Base-by-base conservation (phyloP, 2,113 vertebrate species). In the Leptobrachium ailaonicum region DNA sequence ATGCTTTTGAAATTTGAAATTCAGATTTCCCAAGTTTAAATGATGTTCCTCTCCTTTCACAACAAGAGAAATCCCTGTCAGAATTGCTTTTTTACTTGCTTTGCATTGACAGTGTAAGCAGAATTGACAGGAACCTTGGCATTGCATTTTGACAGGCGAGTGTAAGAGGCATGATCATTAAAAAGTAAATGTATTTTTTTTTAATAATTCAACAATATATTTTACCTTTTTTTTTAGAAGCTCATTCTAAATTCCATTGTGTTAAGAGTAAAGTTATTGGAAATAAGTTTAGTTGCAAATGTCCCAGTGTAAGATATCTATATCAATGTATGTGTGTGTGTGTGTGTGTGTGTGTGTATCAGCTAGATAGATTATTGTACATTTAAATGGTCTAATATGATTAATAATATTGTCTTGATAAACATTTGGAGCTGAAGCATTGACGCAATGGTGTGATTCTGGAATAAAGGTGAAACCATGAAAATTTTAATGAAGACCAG, bases 1-100 rank as follows among this genome's bases (percentile, higher is more conserved):
- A 81, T 75, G 71, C 78, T 75, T 79, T 81, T 75, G 79, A 81
- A 81, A 81, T 81, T 81, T 81, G 71, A 81, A 81, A 81, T 81
- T 81, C 71, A 75, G 64, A 81, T 81, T 74, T 45, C 4, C 62
- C 14, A 40, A 62, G 53, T 81, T 81, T 81, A 75, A 74, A 80
- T 68, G 74, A 66, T 80, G 77, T 73, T 80, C 41, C 78, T 73
- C 41, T 60, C 53, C 53, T 60, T 11, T 58, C 71, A 80, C 71
- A 60, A 68, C 66, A 69, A 81, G 78, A 75, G 73, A 60, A 81
- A 74, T 60, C 66, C 67, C 79, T 69, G 72, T 69, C 71, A 81
- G 7, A 12, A 47, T 66, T 60, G 56, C 66, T 80, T 75, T 75
- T 67, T 62, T 62, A n/a, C 43, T 45, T 8, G 54, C 44, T 80